These are phyloP conservation scores for Strigamia transsilvanica DNA, from an alignment of 2,888 invertebrate genomes.

Conservation along the genomic window DNA sequence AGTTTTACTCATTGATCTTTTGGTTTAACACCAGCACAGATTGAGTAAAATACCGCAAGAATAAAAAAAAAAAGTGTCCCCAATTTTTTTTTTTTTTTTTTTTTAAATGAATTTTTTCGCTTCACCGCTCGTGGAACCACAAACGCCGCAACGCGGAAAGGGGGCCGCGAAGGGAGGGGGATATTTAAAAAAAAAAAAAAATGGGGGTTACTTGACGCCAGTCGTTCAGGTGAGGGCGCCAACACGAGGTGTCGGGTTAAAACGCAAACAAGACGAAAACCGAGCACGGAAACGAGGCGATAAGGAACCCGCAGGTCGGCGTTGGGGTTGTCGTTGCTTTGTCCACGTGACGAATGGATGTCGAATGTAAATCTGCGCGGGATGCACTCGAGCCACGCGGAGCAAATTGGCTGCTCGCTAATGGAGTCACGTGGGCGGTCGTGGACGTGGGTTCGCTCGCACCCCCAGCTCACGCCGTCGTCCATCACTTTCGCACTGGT, in stretches of 20 bases:
- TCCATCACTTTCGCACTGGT: background rate
- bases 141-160: background rate
- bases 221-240: background rate
- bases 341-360: background rate
- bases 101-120: background rate
- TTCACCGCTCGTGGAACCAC: background rate
- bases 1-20: slow-evolving; percentile 24
- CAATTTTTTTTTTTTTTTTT: background rate
- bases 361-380: background rate
- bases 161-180: background rate
- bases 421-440: slow-evolving; percentile 8
- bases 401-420: background rate
- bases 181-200: background rate
- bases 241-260: background rate
- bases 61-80: background rate
- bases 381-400: slow-evolving; percentile 2
- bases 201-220: background rate
- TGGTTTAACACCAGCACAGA: slow-evolving; percentile 22
- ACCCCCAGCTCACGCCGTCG: background rate
- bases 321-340: background rate
- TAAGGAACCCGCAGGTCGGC: background rate
- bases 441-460: background rate
- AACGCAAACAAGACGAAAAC: background rate
- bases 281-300: background rate
- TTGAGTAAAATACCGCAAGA: slow-evolving; percentile 1